These are phyloP conservation scores for Kryptolebias marmoratus DNA, from an alignment of 2,113 vertebrate genomes.

Conservation along the genomic window DNA sequence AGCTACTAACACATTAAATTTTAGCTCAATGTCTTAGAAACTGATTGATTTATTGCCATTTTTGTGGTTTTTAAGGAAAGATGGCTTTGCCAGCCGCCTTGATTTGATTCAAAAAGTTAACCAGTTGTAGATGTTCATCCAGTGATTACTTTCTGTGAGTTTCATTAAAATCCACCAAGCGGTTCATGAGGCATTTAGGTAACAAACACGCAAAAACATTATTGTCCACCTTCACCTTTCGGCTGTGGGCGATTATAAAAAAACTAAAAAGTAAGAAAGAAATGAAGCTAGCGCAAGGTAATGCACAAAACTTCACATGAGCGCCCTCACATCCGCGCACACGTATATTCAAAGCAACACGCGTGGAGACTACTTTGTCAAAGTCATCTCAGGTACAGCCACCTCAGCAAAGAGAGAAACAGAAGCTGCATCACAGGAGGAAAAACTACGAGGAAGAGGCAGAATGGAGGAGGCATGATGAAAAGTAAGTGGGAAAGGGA, in stretches of 20 bases:
- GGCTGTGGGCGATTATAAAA: slow-evolving; percentile 1
- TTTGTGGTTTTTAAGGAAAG: too few relatives aligned
- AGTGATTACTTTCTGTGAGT: too few relatives aligned
- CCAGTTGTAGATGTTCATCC: too few relatives aligned
- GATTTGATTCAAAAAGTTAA: too few relatives aligned
- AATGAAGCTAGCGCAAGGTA: slow-evolving; percentile 16
- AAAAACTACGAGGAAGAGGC: slow-evolving; percentile 10
- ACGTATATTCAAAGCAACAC: slow-evolving; percentile 33
- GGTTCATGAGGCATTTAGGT: too few relatives aligned
- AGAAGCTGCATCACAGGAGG: slow-evolving; percentile 51
- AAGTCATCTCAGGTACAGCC: slow-evolving; percentile 82
- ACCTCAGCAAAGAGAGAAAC: slow-evolving; percentile 79
- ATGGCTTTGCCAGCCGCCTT: background rate
- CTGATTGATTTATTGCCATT: too few relatives aligned
- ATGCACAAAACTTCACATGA: slow-evolving; percentile 13
- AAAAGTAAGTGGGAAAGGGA: slow-evolving; percentile 23
- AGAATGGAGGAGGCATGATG: background rate
- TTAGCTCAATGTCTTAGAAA: too few relatives aligned
- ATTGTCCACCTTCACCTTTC: too few relatives aligned
- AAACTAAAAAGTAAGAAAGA: slow-evolving; percentile 24
- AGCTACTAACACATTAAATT: too few relatives aligned
- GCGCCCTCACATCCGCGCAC: slow-evolving; percentile 4
- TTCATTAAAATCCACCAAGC: too few relatives aligned
- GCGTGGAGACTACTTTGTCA: slow-evolving; percentile 78
- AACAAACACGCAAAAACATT: slow-evolving; percentile 1